Percentiles rank a stretch among this genome's conserved stretches.
Conservation (phyloP, 1,140 invertebrate genomes). For the Drosophila elegans region DNA sequence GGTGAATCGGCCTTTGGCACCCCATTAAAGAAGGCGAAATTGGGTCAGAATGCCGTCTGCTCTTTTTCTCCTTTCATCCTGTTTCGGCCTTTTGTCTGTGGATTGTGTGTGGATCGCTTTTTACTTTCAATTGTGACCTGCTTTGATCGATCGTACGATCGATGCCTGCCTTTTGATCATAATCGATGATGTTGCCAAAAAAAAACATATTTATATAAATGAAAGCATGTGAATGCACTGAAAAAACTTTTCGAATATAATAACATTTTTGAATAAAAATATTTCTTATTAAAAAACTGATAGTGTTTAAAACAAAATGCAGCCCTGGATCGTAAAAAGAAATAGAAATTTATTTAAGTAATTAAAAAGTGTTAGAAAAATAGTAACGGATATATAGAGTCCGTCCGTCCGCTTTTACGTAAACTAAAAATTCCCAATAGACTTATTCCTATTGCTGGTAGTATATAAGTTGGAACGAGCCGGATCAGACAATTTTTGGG, state of each 20-base stretch:
- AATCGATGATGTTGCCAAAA: constrained; percentile 75
- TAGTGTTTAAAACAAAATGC: too few species aligned
- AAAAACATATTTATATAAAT: constrained; percentile 50
- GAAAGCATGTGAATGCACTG: constrained; percentile 2
- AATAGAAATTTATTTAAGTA: too few species aligned
- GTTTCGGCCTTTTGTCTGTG: constrained; percentile 39
- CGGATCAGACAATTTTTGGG: too few species aligned
- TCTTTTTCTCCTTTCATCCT: constrained; percentile 57
- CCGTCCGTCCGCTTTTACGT: too few species aligned
- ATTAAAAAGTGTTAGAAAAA: too few species aligned
- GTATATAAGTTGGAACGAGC: too few species aligned
- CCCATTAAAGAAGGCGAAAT: constrained; percentile 77
- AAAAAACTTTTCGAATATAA: constrained; percentile 1
- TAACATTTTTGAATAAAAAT: too few species aligned
- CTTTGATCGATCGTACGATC: constrained; percentile 62
- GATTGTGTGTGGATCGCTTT: constrained; percentile 63
- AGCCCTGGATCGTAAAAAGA: too few species aligned
- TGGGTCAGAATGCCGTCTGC: constrained; percentile 62
- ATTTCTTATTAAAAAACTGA: too few species aligned
- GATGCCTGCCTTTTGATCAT: constrained; percentile 76
- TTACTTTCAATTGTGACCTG: constrained; percentile 82
- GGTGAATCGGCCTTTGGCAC: constrained; percentile 71
- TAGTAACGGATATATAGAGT: too few species aligned
- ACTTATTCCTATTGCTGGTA: too few species aligned
- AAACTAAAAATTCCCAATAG: too few species aligned